Evolutionary conservation across 2,797 vertebrate genomes (phyloP).

Genomic region (Acomys russatus): DNA sequence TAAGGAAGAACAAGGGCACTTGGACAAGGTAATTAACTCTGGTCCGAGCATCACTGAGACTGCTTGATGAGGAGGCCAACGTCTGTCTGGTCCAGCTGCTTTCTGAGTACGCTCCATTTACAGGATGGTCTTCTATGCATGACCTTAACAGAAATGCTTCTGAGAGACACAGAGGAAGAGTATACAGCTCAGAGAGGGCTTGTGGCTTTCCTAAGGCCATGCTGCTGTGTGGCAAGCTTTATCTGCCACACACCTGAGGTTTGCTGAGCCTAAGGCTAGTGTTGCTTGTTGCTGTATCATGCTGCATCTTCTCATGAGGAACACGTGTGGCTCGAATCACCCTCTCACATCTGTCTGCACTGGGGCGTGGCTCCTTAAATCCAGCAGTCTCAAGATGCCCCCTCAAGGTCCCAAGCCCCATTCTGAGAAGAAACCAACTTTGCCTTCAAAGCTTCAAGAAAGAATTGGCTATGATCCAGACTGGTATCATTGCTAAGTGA

Average conservation of each 20-base stretch:
- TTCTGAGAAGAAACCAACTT: not conserved
- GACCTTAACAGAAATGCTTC: not conserved
- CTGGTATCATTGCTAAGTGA: not conserved
- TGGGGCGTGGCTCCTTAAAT: not conserved
- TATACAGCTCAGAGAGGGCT: not conserved
- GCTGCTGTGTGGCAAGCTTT: not conserved
- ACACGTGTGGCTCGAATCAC: not conserved
- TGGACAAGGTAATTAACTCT: not conserved
- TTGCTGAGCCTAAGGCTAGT: not conserved
- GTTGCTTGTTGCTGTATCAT: not conserved
- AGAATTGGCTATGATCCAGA: not conserved
- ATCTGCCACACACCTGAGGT: not conserved
- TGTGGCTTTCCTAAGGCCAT: not conserved
- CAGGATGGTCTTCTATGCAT: not conserved
- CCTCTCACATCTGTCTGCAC: not conserved
- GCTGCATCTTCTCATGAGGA: not conserved
- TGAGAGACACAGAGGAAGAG: not conserved
- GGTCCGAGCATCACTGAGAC: not conserved
- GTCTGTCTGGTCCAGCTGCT: not conserved
- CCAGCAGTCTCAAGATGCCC: not conserved
- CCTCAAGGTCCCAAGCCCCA: not conserved
- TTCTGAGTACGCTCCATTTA: not conserved
- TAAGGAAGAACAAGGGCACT: not conserved
- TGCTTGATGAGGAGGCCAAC: not conserved
- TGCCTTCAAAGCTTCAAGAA: not conserved